Conservation (phyloP, 2,797 vertebrate species). For the Hapalemur alaotrensis region DNA sequence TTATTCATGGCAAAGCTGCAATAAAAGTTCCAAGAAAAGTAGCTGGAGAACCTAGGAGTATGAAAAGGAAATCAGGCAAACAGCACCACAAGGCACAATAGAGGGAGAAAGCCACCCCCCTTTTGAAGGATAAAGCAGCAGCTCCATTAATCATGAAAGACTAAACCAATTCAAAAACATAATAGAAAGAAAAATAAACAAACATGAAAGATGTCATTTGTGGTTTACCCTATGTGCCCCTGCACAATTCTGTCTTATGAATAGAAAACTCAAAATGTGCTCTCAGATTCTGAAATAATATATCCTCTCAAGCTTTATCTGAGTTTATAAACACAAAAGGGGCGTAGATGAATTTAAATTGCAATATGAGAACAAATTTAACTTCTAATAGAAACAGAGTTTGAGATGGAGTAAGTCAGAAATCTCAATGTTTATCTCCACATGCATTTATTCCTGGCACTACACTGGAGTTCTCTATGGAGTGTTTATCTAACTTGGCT, state of each 20-base stretch:
- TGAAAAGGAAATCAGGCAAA: background rate
- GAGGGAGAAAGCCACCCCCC: background rate
- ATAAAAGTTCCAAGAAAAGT: constrained; percentile 63
- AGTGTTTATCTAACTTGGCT: constrained; percentile 39
- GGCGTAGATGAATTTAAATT: constrained; percentile 56
- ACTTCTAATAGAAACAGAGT: constrained; percentile 54
- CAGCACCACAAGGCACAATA: background rate
- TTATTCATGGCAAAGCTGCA: constrained; percentile 61
- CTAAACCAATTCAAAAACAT: constrained; percentile 26
- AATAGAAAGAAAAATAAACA: constrained; percentile 54
- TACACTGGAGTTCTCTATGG: background rate
- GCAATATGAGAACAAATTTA: constrained; percentile 67
- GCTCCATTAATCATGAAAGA: constrained; percentile 23
- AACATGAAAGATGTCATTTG: constrained; percentile 26
- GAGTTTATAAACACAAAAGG: constrained; percentile 52
- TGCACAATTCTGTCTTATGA: constrained; percentile 22
- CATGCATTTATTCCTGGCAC: constrained; percentile 69
- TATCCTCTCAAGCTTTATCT: constrained; percentile 18
- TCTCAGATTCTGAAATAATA: constrained; percentile 42
- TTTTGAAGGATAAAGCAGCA: constrained; percentile 5
- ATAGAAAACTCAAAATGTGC: constrained; percentile 38
- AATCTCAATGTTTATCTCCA: constrained; percentile 50
- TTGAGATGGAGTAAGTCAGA: constrained; percentile 57
- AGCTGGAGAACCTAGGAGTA: background rate
- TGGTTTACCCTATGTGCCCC: background rate